Conservation (phyloP, 2,888 invertebrate species). For the Stenichneumon culpator region DNA sequence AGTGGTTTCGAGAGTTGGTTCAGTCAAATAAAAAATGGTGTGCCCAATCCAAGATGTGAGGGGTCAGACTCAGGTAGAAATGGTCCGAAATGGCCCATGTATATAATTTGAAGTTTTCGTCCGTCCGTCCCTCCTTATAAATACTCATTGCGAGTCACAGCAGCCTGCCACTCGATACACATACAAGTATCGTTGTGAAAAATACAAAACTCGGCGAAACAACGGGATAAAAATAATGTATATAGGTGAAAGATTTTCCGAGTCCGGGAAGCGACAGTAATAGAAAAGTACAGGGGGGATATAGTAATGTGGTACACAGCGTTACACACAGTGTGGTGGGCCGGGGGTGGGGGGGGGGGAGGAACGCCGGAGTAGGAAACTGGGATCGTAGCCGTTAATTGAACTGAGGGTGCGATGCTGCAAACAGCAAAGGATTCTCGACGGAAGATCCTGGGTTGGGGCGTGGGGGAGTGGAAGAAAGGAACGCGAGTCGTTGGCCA, state of each 20-base stretch:
- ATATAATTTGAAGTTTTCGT: too few species aligned
- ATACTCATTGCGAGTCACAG: too few species aligned
- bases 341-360: slow-evolving; percentile 35
- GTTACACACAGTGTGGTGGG: slow-evolving; percentile 6
- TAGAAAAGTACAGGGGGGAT: slow-evolving; percentile 19
- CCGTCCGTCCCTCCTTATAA: too few species aligned
- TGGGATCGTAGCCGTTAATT: slow-evolving; percentile 76
- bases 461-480: slow-evolving; percentile 54
- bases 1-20: too few species aligned
- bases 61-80: too few species aligned
- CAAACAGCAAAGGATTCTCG: slow-evolving; percentile 67
- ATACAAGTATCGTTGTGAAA: neutral
- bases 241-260: slow-evolving; percentile 23
- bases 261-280: neutral
- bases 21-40: too few species aligned
- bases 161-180: too few species aligned
- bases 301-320: slow-evolving; percentile 22
- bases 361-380: slow-evolving; percentile 65
- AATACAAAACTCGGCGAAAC: neutral
- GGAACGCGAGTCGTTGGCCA: slow-evolving; percentile 76
- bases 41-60: too few species aligned
- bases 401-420: slow-evolving; percentile 74
- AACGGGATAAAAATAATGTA: slow-evolving; percentile 1
- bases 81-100: too few species aligned
- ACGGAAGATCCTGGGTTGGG: slow-evolving; percentile 45